Evolutionary conservation across 23 tunicate species (phyloP).

Genomic region (Aplidium turbinatum): DNA sequence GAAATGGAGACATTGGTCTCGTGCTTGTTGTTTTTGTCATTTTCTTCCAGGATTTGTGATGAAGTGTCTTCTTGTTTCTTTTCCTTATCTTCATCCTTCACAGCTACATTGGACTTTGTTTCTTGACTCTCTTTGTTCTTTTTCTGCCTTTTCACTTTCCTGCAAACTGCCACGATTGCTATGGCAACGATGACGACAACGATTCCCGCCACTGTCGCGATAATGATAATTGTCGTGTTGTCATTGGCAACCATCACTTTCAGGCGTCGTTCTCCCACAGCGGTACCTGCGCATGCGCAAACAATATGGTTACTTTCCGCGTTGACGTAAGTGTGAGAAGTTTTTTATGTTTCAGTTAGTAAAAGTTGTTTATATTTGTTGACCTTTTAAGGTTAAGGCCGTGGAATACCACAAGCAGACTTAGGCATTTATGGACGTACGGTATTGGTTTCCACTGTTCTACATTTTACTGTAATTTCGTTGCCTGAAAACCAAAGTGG

Average conservation of each 20-base stretch:
- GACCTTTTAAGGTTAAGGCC: no score
- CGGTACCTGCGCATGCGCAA: not conserved
- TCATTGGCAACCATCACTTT: not conserved
- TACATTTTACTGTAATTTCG: no score
- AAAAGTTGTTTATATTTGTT: no score
- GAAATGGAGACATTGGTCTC: not conserved
- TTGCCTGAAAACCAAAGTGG: no score
- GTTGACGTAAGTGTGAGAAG: no score
- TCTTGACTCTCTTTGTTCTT: not conserved
- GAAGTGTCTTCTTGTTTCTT: not conserved
- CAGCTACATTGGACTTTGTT: not conserved
- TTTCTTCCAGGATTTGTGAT: not conserved
- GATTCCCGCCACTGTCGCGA: conserved; percentile 25
- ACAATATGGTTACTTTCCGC: no score
- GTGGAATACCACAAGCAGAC: no score
- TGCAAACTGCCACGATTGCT: conserved; percentile 15
- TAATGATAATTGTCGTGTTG: conserved; percentile 25
- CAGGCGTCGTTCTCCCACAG: not conserved
- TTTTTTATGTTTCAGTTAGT: no score
- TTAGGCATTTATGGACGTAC: no score
- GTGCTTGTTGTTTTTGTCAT: not conserved
- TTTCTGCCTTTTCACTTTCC: conserved; percentile 3
- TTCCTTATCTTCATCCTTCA: not conserved
- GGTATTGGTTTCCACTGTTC: no score
- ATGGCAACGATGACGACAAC: conserved; percentile 39